Conservation (phyloP, 2,113 vertebrate genomes). For the Burhinus bistriatus region DNA sequence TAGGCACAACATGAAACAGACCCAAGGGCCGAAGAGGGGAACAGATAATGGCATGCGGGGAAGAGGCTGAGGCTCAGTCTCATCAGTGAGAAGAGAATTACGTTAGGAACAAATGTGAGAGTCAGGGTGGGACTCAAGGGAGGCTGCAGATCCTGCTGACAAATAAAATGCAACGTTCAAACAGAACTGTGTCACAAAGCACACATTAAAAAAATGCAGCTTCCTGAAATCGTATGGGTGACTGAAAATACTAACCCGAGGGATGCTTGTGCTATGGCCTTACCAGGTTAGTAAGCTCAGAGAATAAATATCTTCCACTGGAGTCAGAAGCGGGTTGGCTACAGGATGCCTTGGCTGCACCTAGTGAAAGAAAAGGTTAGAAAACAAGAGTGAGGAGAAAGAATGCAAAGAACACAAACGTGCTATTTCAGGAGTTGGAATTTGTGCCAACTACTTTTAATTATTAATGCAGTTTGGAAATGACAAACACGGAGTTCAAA, state of each 20-base stretch:
- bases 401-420: neutral
- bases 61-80: neutral
- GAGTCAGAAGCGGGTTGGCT: neutral
- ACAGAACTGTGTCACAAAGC: neutral
- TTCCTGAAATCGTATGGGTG: neutral
- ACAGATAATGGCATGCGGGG: neutral
- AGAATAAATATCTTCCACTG: constrained; percentile 28
- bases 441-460: neutral
- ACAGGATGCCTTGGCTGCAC: neutral
- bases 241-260: neutral
- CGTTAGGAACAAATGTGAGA: neutral
- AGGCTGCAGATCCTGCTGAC: neutral
- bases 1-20: neutral
- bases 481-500: neutral
- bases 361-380: constrained; percentile 46
- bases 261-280: neutral
- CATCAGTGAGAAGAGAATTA: neutral
- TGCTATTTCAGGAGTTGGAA: neutral
- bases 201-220: neutral
- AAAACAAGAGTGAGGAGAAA: neutral
- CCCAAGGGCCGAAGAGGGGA: neutral
- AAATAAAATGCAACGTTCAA: neutral
- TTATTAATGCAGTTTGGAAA: neutral
- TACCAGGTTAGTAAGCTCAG: constrained; percentile 54
- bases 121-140: neutral